Evolutionary conservation across 92 coral and sea anemone species (phyloP).

Genomic region (Epizoanthus illoricatus): DNA sequence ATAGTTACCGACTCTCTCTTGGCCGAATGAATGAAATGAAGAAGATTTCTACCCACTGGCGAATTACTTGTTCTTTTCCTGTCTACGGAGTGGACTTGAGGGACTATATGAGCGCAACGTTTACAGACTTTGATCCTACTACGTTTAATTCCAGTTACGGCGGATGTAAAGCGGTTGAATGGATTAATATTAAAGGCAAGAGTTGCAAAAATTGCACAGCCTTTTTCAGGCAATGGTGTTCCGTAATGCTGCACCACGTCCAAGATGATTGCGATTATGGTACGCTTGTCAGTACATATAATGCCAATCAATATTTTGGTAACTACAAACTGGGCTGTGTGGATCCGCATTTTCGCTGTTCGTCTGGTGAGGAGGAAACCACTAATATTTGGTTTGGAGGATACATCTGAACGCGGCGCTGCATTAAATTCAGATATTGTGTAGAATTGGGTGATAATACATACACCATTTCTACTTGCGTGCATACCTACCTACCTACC

Average conservation of each 20-base stretch:
- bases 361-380: conserved; percentile 10
- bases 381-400: conserved; percentile 42
- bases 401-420: neutral
- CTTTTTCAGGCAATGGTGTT: neutral
- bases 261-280: neutral
- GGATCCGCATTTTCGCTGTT: conserved; percentile 14
- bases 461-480: too few species aligned
- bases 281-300: neutral
- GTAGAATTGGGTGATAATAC: too few species aligned
- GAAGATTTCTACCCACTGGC: conserved; percentile 35
- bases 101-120: conserved; percentile 15
- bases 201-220: neutral
- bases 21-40: conserved; percentile 8
- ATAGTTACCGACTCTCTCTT: neutral
- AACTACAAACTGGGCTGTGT: neutral
- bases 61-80: conserved; percentile 35
- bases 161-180: neutral
- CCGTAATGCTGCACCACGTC: neutral
- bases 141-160: neutral
- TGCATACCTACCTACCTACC: too few species aligned
- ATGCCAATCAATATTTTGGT: conserved; percentile 9
- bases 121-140: conserved; percentile 1
- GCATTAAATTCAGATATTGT: too few species aligned
- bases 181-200: neutral
- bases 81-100: conserved; percentile 17